Percentiles rank a stretch among this genome's conserved stretches.
Evolutionary conservation across 2,113 vertebrate species (phyloP).

Genomic region (Phoxinus phoxinus): DNA sequence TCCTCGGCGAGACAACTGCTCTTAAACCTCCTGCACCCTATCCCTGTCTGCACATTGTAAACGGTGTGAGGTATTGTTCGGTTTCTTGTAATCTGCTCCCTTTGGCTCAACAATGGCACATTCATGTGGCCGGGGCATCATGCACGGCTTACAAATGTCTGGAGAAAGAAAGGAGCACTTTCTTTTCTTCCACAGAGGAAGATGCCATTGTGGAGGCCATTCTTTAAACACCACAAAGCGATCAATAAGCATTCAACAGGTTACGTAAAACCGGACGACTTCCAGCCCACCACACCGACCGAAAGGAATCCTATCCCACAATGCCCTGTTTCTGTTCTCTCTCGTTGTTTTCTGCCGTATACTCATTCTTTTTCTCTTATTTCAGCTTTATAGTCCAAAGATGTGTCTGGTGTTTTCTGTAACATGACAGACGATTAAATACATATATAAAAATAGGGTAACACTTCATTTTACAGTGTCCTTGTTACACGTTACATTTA

Average conservation of each 20-base stretch:
- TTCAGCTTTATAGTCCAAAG: background rate
- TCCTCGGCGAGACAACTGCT: background rate
- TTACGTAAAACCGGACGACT: constrained; percentile 43
- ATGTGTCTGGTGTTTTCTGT: background rate
- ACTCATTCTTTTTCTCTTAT: constrained; percentile 2
- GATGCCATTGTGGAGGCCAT: constrained; percentile 35
- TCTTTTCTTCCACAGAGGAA: constrained; percentile 43
- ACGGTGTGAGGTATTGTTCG: constrained; percentile 32
- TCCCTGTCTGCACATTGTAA: constrained; percentile 27
- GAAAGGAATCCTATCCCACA: constrained; percentile 31
- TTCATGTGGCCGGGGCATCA: constrained; percentile 36
- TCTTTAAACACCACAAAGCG: constrained; percentile 50
- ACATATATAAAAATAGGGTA: background rate
- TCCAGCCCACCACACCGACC: constrained; percentile 16
- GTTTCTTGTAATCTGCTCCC: constrained; percentile 28
- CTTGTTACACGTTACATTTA: no score
- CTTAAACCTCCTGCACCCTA: background rate
- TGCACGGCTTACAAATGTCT: constrained; percentile 42
- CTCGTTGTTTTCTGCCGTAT: constrained; percentile 49
- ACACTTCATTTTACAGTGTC: background rate
- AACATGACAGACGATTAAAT: background rate
- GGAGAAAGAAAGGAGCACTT: constrained; percentile 49
- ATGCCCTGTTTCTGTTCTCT: constrained; percentile 9
- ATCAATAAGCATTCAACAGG: constrained; percentile 59
- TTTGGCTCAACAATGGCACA: constrained; percentile 45